Evolutionary conservation across 2,888 invertebrate species (phyloP).

Genomic region (Cephalotes varians): DNA sequence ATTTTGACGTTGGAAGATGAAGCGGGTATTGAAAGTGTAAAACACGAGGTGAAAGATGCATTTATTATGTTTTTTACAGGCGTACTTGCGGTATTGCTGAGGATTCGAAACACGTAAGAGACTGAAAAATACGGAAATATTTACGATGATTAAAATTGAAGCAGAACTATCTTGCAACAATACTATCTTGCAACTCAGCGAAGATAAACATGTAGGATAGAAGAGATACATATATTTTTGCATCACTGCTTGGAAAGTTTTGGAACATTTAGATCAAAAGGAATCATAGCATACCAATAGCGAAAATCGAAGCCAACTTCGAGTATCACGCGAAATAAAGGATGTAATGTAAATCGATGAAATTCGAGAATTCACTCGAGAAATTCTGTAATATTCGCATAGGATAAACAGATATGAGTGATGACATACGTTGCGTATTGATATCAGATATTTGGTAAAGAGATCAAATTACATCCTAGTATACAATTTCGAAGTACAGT

Average conservation of each 20-base stretch:
- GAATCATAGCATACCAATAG: constrained; percentile 31
- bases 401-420: constrained; percentile 9
- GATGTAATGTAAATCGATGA: constrained; percentile 41
- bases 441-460: constrained; percentile 6
- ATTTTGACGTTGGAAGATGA: constrained; percentile 41
- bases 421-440: neutral
- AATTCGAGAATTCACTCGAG: constrained; percentile 39
- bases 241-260: neutral
- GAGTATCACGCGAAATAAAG: constrained; percentile 47
- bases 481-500: neutral
- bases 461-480: neutral
- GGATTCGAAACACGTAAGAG: neutral
- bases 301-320: constrained; percentile 40
- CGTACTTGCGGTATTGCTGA: neutral
- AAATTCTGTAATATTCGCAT: constrained; percentile 30
- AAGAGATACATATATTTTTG: neutral
- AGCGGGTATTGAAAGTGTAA: neutral
- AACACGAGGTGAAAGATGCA: neutral
- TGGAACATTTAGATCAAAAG: constrained; percentile 19
- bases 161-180: neutral
- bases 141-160: neutral
- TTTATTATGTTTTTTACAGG: constrained; percentile 9
- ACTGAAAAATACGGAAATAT: neutral
- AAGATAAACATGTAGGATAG: neutral
- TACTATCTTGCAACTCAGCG: neutral